These are phyloP conservation scores for Tenebrosternarchus preto DNA, from an alignment of 2,113 vertebrate species.

Conservation along the genomic window DNA sequence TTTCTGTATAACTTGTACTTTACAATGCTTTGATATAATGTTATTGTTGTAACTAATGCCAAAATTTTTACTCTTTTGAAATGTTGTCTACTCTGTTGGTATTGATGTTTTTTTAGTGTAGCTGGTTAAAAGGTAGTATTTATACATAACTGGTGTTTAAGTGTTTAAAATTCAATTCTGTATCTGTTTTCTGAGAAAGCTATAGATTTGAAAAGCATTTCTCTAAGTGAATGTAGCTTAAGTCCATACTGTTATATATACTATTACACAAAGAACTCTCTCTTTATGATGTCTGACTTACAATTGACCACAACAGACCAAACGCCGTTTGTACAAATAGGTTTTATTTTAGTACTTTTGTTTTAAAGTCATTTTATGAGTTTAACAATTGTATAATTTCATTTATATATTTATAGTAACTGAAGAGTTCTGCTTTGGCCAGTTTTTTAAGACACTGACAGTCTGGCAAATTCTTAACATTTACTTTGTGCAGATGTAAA, in stretches of 20 bases:
- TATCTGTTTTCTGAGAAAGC: slow-evolving; percentile 76
- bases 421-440: not conserved
- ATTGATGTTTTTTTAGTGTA: slow-evolving; percentile 66
- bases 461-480: too few species aligned
- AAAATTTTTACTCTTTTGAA: slow-evolving; percentile 59
- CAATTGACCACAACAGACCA: slow-evolving; percentile 83
- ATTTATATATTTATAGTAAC: slow-evolving; percentile 64
- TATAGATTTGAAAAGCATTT: slow-evolving; percentile 69
- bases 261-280: slow-evolving; percentile 39
- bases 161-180: slow-evolving; percentile 62
- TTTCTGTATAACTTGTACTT: slow-evolving; percentile 82
- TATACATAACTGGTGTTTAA: slow-evolving; percentile 39
- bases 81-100: slow-evolving; percentile 53
- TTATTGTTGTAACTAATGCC: slow-evolving; percentile 69
- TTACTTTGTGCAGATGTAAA: too few species aligned
- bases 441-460: not conserved
- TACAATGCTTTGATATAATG: slow-evolving; percentile 78
- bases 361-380: slow-evolving; percentile 87
- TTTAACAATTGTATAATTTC: slow-evolving; percentile 79
- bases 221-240: slow-evolving; percentile 68
- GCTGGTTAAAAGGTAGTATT: slow-evolving; percentile 67
- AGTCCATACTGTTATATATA: too few species aligned
- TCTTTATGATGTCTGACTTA: slow-evolving; percentile 74
- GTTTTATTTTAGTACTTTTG: slow-evolving; percentile 96
- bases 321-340: slow-evolving; percentile 98